A percentile compares a stretch with the other conserved stretches of the same genome.
phyloP scores from a whole-genome alignment of 2,888 invertebrate genomes.

The Camponotus fellah region DNA sequence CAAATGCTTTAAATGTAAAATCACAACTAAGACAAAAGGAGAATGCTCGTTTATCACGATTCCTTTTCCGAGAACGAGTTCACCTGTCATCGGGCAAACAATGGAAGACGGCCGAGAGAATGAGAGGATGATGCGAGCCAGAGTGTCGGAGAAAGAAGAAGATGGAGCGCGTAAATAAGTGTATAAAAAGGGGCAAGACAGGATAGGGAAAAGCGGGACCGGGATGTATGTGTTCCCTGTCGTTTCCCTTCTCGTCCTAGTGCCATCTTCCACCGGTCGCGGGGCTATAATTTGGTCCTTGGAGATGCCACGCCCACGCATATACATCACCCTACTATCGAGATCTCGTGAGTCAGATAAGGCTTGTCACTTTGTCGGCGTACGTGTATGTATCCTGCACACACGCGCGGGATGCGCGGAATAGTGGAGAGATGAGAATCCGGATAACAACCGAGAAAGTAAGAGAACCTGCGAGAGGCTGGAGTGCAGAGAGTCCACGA shows the following conservation, averaged over 20 bases:
- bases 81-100: constrained; percentile 80
- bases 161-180: constrained; percentile 39
- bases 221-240: constrained; percentile 46
- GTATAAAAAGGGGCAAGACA: constrained; percentile 45
- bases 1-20: constrained; percentile 70
- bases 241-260: constrained; percentile 37
- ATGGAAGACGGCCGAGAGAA: constrained; percentile 61
- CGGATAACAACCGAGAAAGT: constrained; percentile 68
- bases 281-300: constrained; percentile 78
- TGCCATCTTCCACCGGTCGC: constrained; percentile 65
- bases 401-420: constrained; percentile 65
- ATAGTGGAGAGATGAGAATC: constrained; percentile 68
- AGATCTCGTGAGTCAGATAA: constrained; percentile 70
- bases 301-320: constrained; percentile 78
- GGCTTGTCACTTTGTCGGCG: constrained; percentile 80
- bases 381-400: constrained; percentile 46
- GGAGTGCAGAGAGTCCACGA: constrained; percentile 45
- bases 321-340: constrained; percentile 78
- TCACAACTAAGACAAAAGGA: constrained; percentile 48
- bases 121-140: constrained; percentile 1
- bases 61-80: constrained; percentile 75
- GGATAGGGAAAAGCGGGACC: constrained; percentile 29
- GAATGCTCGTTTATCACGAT: constrained; percentile 59
- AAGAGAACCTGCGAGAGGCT: constrained; percentile 61
- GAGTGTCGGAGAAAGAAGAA: constrained; percentile 25